These are phyloP conservation scores for Tachysurus fulvidraco DNA, from an alignment of 2,113 vertebrate species.

Conservation along the genomic window DNA sequence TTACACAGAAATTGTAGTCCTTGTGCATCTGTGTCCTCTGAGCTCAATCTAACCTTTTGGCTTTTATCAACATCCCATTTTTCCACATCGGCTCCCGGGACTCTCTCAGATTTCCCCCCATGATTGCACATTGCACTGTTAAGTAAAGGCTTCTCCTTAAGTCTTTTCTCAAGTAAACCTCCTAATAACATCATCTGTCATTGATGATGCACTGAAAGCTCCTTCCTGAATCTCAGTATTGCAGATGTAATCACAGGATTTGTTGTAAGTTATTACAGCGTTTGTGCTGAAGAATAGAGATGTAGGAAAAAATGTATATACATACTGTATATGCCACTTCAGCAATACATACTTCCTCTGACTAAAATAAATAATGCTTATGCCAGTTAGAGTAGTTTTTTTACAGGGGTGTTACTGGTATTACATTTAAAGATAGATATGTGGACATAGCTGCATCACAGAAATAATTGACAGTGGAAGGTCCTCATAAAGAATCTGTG, in stretches of 20 bases:
- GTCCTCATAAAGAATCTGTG: neutral
- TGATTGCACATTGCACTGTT: conserved; percentile 19
- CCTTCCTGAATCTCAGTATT: neutral
- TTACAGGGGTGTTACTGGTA: neutral
- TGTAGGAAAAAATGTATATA: neutral
- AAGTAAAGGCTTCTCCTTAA: conserved; percentile 13
- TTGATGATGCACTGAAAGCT: neutral
- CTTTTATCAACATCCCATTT: conserved; percentile 30
- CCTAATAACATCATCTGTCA: neutral
- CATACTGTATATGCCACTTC: neutral
- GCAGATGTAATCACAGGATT: neutral
- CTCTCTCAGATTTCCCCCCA: neutral
- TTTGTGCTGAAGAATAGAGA: neutral
- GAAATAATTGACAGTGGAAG: neutral
- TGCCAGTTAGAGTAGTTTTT: neutral
- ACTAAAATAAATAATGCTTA: neutral
- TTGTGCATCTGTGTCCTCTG: conserved; percentile 26
- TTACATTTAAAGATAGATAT: neutral
- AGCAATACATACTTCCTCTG: neutral
- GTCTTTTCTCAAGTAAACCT: neutral
- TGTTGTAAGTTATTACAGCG: conserved; percentile 9
- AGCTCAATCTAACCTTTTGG: conserved; percentile 7
- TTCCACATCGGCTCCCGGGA: neutral
- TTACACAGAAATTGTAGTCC: conserved; percentile 19
- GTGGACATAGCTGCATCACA: neutral